Evolutionary conservation across 2,113 vertebrate genomes (phyloP), one percentile per base, ranked within the genome.

Genomic region (Amphiprion ocellaris): DNA sequence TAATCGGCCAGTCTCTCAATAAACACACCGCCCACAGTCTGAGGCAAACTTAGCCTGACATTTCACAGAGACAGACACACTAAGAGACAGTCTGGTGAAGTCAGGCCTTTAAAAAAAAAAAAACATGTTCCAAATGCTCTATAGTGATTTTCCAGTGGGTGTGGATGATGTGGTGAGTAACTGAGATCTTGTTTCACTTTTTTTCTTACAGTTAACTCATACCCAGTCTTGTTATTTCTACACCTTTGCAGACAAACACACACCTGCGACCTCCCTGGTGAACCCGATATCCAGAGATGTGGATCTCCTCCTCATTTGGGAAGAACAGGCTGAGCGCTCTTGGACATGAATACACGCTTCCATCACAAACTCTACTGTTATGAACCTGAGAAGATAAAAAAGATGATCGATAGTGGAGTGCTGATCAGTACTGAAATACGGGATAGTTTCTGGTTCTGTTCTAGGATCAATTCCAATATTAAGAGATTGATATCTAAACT

Each of bases 1-100:
- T 99, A 99, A 90, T 99, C 97, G 4, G 98, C 98, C 77, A 99
- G 88, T 54, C 96, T 96, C 90, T 99, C 98, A 47, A 99, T 92
- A 77, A 97, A 98, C 70, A 97, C 93, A 47, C 97, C 93, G 69
- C 96, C 96, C 74, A 97, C 70, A 10, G 96, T 97, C 87, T 97
- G 97, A 56, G 98, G 98, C 73, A 99, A 92, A 11, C 56, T 92
- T 84, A 99, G 90, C 74, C 98, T 99, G 83, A 74, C 14, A 68
- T 77, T 69, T 66, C 39, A 65, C 47, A 83, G 56, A 83, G 46
- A 70, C 28, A 77, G 30, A 82, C 4, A 59, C 3, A 50, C 41
- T 5, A 59, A 61, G 49, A 71, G 10, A 73, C 30, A n/a, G 39
- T 24, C 23, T 64, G 15, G 26, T 74, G 21, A 62, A 15, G 21